Evolutionary conservation across 1,140 invertebrate genomes (phyloP).

Genomic region (Tigriopus japonicus): DNA sequence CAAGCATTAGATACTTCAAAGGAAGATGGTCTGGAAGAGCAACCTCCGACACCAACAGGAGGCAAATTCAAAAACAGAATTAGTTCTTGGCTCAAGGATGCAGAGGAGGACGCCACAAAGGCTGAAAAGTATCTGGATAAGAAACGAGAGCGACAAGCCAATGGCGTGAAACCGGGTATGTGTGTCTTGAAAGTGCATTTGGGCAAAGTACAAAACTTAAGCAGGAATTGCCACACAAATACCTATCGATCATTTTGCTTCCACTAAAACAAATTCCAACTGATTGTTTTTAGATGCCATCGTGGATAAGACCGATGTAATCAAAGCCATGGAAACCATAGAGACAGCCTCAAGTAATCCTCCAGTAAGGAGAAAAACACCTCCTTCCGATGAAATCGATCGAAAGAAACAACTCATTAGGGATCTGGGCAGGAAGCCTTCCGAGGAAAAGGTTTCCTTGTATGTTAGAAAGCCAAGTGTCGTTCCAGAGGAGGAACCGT

Average conservation of each 20-base stretch:
- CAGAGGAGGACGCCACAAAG: conserved; percentile 56
- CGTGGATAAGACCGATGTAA: conserved; percentile 58
- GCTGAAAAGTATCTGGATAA: conserved; percentile 17
- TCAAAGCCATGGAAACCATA: conserved; percentile 61
- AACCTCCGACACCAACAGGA: too few relatives aligned
- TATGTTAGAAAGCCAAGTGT: conserved; percentile 14
- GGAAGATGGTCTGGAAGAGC: background rate
- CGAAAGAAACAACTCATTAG: conserved; percentile 8
- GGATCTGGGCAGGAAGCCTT: conserved; percentile 13
- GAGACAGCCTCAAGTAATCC: conserved; percentile 31
- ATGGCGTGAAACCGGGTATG: too few relatives aligned
- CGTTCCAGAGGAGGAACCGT: background rate
- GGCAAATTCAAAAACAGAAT: conserved; percentile 29
- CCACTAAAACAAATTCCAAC: too few relatives aligned
- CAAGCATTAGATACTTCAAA: conserved; percentile 17
- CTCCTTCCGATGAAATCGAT: background rate
- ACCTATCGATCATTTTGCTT: too few relatives aligned
- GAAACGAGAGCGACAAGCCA: conserved; percentile 2
- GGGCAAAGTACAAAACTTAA: too few relatives aligned
- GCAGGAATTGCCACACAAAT: too few relatives aligned
- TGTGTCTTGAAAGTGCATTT: too few relatives aligned
- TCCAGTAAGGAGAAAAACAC: background rate
- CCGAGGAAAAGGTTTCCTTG: conserved; percentile 15
- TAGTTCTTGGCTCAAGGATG: conserved; percentile 69
- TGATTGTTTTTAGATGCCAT: conserved; percentile 25